Evolutionary conservation across 2,888 invertebrate genomes (phyloP).

Genomic region (Drosophila mercatorum): DNA sequence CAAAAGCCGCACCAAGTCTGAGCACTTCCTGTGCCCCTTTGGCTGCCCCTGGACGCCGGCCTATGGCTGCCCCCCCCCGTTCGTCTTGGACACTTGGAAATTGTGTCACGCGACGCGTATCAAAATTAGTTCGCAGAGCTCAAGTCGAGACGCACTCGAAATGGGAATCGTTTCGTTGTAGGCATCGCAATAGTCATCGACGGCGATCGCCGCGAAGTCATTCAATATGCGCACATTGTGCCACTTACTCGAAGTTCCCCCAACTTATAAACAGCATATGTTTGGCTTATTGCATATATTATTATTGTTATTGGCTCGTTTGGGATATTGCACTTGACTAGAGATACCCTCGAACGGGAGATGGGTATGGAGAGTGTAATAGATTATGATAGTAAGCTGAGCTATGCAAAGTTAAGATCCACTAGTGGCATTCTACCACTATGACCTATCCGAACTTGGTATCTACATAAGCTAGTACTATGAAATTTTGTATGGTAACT

Average conservation of each 20-base stretch:
- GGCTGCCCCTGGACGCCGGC: not conserved
- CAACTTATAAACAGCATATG: slow-evolving; percentile 20
- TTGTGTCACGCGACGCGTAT: slow-evolving; percentile 72
- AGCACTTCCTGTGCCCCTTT: slow-evolving; percentile 60
- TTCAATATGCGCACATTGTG: slow-evolving; percentile 69
- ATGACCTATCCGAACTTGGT: too few relatives aligned
- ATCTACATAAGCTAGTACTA: too few relatives aligned
- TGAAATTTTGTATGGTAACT: too few relatives aligned
- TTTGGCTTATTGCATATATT: slow-evolving; percentile 20
- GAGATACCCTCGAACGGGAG: slow-evolving; percentile 25
- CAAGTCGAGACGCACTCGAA: slow-evolving; percentile 27
- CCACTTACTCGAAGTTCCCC: slow-evolving; percentile 44
- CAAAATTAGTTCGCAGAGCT: slow-evolving; percentile 53
- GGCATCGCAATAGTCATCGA: slow-evolving; percentile 17
- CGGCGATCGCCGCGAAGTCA: slow-evolving; percentile 18
- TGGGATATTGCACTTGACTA: slow-evolving; percentile 32
- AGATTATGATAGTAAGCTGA: not conserved
- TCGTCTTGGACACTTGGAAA: slow-evolving; percentile 40
- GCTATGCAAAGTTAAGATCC: not conserved
- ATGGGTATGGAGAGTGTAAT: too few relatives aligned
- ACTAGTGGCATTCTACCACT: too few relatives aligned
- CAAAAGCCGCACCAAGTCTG: slow-evolving; percentile 49
- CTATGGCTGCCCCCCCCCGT: not conserved
- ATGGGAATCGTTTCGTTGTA: slow-evolving; percentile 25
- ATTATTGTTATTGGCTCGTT: slow-evolving; percentile 11